These are phyloP conservation scores for Ptycholaimellus sp. DNA, from an alignment of 2,888 invertebrate species.

Conservation along the genomic window DNA sequence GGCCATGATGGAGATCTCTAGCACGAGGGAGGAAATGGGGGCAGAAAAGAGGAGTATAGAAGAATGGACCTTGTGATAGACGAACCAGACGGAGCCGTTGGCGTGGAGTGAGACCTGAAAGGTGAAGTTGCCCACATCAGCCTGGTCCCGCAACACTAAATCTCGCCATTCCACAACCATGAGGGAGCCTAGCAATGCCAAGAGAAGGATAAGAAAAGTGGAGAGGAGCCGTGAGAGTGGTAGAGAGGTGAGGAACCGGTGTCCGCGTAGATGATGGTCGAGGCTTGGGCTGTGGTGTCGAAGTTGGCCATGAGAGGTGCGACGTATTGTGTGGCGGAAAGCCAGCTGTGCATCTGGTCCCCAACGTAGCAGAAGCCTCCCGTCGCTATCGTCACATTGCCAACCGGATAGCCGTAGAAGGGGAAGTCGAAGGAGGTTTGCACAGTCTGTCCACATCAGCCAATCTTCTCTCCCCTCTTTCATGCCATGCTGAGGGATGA, in stretches of 20 bases:
- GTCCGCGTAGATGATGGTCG: slow-evolving; percentile 55
- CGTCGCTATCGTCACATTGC: slow-evolving; percentile 77
- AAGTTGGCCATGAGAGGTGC: slow-evolving; percentile 98
- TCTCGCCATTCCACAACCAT: slow-evolving; percentile 85
- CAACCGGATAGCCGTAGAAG: slow-evolving; percentile 70
- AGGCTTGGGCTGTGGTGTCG: slow-evolving; percentile 59
- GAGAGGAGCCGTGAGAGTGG: too few species aligned
- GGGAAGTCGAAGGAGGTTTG: slow-evolving; percentile 88
- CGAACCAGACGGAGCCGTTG: slow-evolving; percentile 72
- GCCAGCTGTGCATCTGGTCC: slow-evolving; percentile 82
- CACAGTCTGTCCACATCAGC: too few species aligned
- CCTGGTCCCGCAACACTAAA: slow-evolving; percentile 33
- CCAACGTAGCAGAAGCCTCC: slow-evolving; percentile 91
- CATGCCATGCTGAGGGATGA: too few species aligned
- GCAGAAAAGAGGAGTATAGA: too few species aligned
- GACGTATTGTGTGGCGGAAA: slow-evolving; percentile 96
- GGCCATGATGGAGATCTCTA: too few species aligned
- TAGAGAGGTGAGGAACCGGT: too few species aligned
- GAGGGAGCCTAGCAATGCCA: too few species aligned
- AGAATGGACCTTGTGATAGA: slow-evolving; percentile 42
- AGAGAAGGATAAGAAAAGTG: too few species aligned
- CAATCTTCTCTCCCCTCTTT: too few species aligned
- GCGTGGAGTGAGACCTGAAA: slow-evolving; percentile 66
- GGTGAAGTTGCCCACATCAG: slow-evolving; percentile 47
- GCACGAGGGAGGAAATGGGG: too few species aligned